Conservation (phyloP, 2,888 invertebrate species). For the Lithosia quadra region DNA sequence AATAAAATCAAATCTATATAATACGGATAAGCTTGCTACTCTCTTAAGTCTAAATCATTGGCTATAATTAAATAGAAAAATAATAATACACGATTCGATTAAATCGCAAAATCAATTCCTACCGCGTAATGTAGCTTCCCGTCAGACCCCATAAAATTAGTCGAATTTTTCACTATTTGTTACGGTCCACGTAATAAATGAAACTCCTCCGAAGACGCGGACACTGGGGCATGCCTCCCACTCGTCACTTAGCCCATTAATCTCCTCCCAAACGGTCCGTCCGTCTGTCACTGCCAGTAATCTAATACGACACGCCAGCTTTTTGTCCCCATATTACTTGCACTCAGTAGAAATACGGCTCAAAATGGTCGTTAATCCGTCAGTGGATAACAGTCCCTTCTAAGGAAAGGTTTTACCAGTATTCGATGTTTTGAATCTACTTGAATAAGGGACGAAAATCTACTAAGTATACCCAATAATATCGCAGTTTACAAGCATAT, state of each 20-base stretch:
- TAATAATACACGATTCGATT: not conserved
- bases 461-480: too few species aligned
- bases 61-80: not conserved
- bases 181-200: slow-evolving; percentile 75
- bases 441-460: not conserved
- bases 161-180: slow-evolving; percentile 75
- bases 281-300: slow-evolving; percentile 84
- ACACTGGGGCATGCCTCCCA: slow-evolving; percentile 71
- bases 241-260: slow-evolving; percentile 85
- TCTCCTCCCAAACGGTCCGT: slow-evolving; percentile 80
- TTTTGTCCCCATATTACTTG: slow-evolving; percentile 83
- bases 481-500: too few species aligned
- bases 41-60: too few species aligned
- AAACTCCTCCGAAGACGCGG: slow-evolving; percentile 67
- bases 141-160: slow-evolving; percentile 63
- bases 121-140: slow-evolving; percentile 17
- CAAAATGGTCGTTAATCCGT: slow-evolving; percentile 77
- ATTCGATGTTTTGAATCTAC: not conserved
- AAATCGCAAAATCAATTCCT: slow-evolving; percentile 11
- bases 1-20: too few species aligned
- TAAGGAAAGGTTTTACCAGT: slow-evolving; percentile 48
- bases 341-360: slow-evolving; percentile 76
- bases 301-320: slow-evolving; percentile 86
- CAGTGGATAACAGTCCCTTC: slow-evolving; percentile 71
- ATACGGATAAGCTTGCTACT: too few species aligned